These are phyloP conservation scores for Sarcophaga variegata DNA, from an alignment of 2,888 invertebrate genomes.

Conservation along the genomic window DNA sequence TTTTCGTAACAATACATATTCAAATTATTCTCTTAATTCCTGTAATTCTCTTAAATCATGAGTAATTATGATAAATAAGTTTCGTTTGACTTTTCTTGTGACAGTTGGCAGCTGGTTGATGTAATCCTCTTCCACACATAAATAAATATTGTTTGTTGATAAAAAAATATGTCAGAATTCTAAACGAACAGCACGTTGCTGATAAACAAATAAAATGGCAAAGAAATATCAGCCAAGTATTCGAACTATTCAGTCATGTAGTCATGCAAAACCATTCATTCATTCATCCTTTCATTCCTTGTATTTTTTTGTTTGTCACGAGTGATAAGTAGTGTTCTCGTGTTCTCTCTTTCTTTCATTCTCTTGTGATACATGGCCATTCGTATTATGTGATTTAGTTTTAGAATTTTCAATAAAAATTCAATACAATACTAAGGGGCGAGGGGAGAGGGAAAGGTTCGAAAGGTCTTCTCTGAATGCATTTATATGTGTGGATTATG, in stretches of 20 bases:
- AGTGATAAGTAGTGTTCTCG: background rate
- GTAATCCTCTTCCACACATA: background rate
- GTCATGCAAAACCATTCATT: background rate
- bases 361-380: too few species aligned
- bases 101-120: background rate
- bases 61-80: background rate
- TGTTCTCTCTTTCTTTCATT: too few species aligned
- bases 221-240: background rate
- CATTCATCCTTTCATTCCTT: too few species aligned
- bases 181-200: background rate
- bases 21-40: background rate
- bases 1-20: background rate
- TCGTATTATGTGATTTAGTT: background rate
- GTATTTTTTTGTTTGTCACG: background rate
- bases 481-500: conserved; percentile 31
- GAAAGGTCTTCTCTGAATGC: conserved; percentile 8
- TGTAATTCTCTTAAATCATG: background rate
- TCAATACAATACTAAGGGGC: conserved; percentile 17
- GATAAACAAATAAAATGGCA: background rate
- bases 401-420: conserved; percentile 45
- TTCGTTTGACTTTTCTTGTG: background rate
- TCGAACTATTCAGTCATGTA: background rate
- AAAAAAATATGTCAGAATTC: background rate
- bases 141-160: background rate
- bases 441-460: background rate